Evolutionary conservation across 1,140 invertebrate species (phyloP).

Genomic region (Heliconius melpomene): DNA sequence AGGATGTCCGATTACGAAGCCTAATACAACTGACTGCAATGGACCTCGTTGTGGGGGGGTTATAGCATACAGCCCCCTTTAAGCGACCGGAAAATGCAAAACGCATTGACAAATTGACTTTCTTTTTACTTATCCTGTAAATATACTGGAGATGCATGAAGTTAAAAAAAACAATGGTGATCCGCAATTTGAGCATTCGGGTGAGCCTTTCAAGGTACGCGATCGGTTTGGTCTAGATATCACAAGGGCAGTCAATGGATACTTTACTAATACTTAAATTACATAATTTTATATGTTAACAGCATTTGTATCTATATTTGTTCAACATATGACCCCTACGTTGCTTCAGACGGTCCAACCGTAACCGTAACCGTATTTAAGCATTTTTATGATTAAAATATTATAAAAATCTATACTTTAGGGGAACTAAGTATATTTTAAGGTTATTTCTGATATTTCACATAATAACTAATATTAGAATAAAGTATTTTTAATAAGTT

Average conservation of each 20-base stretch:
- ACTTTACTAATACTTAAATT: slow-evolving; percentile 12
- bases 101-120: too few species aligned
- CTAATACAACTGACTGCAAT: not conserved
- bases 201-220: slow-evolving; percentile 35
- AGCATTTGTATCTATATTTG: not conserved
- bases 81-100: too few species aligned
- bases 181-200: slow-evolving; percentile 29
- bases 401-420: too few species aligned
- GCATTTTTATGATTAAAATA: too few species aligned
- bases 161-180: not conserved
- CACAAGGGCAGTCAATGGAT: slow-evolving; percentile 26
- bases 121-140: not conserved
- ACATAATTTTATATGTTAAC: slow-evolving; percentile 8
- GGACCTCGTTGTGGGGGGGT: too few species aligned
- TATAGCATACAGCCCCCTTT: too few species aligned
- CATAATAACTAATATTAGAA: too few species aligned
- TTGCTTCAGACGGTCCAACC: too few species aligned
- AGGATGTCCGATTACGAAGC: slow-evolving; percentile 23
- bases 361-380: too few species aligned
- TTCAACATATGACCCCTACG: not conserved
- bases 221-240: slow-evolving; percentile 33
- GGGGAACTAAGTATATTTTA: too few species aligned
- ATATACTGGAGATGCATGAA: not conserved
- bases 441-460: too few species aligned
- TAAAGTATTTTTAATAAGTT: too few species aligned